Evolutionary conservation across 2,113 vertebrate species (phyloP), one percentile per base, ranked within the genome.

Genomic region (Mohoua ochrocephala): DNA sequence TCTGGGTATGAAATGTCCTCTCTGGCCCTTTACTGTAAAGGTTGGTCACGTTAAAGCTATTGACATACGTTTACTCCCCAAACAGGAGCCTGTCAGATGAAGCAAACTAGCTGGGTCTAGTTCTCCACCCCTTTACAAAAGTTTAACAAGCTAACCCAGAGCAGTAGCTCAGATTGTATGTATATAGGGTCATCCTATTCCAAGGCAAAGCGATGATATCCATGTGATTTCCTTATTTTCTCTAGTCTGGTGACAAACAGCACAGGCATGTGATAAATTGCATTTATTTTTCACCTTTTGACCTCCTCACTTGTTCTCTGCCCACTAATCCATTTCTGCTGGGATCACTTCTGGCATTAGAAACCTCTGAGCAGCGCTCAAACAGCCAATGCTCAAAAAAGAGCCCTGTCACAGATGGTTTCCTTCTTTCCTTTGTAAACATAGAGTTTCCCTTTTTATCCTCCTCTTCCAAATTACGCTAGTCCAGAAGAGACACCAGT

Each of bases 241-340:
- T 91, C 31, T 91, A 84, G 57, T 57, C 57, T 80, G 76, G 50
- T 86, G 89, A 95, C 93, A 94, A 94, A 94, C 63, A 89, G 49
- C 69, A 89, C 42, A 92, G 31, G 30, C 69, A 69, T 71, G 37
- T 71, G 63, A 97, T 80, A 92, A 84, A 93, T 69, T 93, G 75
- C 74, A 87, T 78, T 84, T 91, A 84, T 89, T 94, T 97, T 97
- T 93, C 82, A 79, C 82, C 84, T 94, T 95, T 95, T 85, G 74
- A 95, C 56, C 89, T 95, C 39, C 54, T 91, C 69, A 68, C 73
- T 96, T 95, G 52, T 87, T 91, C 56, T 96, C 77, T 97, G 83
- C 94, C 93, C 79, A 42, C 83, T 92, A 92, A 96, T 91, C 91
- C 67, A 52, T 87, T 95, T 97, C 96, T 92, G 37, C 82, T 65